Conservation (phyloP, 2,888 invertebrate genomes). For the Coleophora deauratella region DNA sequence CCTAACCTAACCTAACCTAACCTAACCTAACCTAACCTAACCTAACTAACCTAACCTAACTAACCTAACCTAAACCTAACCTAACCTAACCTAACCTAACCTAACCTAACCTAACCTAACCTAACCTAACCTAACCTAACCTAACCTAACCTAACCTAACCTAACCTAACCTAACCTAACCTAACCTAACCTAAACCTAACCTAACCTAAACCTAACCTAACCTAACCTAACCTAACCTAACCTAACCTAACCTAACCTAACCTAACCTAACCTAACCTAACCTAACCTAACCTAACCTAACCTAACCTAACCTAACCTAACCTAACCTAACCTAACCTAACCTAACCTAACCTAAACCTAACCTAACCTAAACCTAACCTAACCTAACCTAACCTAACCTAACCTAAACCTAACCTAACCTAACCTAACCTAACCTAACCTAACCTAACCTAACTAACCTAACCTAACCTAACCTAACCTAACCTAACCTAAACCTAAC, state of each 20-base stretch:
- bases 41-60: conserved; percentile 16
- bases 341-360: conserved; percentile 13
- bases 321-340: conserved; percentile 12
- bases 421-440: conserved; percentile 12
- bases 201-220: conserved; percentile 13
- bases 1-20: conserved; percentile 12
- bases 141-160: conserved; percentile 19
- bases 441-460: conserved; percentile 12
- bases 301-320: conserved; percentile 13
- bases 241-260: conserved; percentile 13
- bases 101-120: conserved; percentile 11
- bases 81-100: conserved; percentile 12
- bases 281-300: conserved; percentile 12
- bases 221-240: conserved; percentile 16
- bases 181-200: conserved; percentile 11
- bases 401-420: conserved; percentile 11
- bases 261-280: conserved; percentile 11
- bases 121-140: conserved; percentile 12
- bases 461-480: conserved; percentile 12
- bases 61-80: conserved; percentile 10
- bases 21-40: conserved; percentile 16
- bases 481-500: conserved; percentile 13
- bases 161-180: conserved; percentile 18
- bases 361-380: conserved; percentile 9
- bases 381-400: conserved; percentile 11